These are phyloP conservation scores for Phortica variegata DNA, from an alignment of 1,140 invertebrate species.

Conservation along the genomic window DNA sequence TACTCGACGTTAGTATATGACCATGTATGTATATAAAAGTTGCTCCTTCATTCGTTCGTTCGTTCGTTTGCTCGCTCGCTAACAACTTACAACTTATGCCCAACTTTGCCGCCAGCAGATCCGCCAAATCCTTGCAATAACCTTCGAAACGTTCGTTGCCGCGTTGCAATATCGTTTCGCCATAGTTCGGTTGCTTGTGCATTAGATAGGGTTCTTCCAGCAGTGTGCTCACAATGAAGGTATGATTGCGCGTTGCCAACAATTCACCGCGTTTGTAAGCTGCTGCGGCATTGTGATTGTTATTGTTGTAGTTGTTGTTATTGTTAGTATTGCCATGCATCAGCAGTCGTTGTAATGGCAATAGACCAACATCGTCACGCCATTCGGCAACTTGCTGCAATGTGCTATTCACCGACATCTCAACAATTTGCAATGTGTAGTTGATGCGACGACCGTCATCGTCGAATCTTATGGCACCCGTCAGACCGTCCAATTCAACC, in stretches of 20 bases:
- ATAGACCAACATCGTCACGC: conserved; percentile 79
- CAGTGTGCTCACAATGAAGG: conserved; percentile 86
- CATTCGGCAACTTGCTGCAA: conserved; percentile 88
- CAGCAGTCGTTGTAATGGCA: conserved; percentile 71
- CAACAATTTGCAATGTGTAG: conserved; percentile 89
- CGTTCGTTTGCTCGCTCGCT: too few species aligned
- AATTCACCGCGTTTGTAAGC: conserved; percentile 65
- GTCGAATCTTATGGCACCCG: conserved; percentile 85
- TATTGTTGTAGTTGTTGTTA: too few species aligned
- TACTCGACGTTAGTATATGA: neutral
- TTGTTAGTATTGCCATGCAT: too few species aligned
- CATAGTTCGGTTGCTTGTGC: conserved; percentile 63
- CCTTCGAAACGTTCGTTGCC: conserved; percentile 89
- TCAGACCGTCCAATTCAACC: conserved; percentile 91
- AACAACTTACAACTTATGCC: conserved; percentile 79
- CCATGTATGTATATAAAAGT: neutral
- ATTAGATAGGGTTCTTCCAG: conserved; percentile 86
- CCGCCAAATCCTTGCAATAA: conserved; percentile 90
- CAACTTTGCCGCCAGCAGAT: conserved; percentile 76
- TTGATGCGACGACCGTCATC: conserved; percentile 82
- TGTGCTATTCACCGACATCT: conserved; percentile 86
- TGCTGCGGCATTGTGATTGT: too few species aligned
- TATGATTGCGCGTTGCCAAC: conserved; percentile 82
- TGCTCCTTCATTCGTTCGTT: too few species aligned
- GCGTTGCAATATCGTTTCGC: conserved; percentile 64